phyloP scores from a whole-genome alignment of 2,113 vertebrate genomes.

The Hippocampus abdominalis region DNA sequence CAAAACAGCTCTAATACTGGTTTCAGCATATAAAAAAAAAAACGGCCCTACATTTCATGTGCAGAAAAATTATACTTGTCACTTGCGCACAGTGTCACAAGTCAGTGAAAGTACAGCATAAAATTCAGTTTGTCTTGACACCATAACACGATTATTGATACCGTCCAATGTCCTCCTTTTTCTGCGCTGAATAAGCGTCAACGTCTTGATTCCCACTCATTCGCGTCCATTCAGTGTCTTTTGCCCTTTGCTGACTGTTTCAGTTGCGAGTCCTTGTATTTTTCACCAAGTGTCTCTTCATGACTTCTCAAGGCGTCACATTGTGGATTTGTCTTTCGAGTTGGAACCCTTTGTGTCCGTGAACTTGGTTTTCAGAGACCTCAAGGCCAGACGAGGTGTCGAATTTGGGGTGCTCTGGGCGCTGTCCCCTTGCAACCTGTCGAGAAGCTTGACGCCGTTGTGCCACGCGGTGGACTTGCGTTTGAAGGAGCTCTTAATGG shows the following conservation, averaged over 20 bases:
- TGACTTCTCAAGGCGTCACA: neutral
- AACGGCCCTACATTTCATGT: neutral
- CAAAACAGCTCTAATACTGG: constrained; percentile 45
- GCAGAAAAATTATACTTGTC: neutral
- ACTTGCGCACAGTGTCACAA: neutral
- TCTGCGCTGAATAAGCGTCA: constrained; percentile 4
- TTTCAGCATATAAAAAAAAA: constrained; percentile 3
- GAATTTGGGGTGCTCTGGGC: constrained; percentile 67
- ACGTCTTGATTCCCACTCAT: constrained; percentile 2
- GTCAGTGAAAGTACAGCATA: neutral
- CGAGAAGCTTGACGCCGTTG: constrained; percentile 71
- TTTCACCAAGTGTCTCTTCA: neutral
- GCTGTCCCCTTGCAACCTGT: constrained; percentile 78
- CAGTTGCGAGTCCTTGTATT: neutral
- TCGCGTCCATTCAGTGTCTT: neutral
- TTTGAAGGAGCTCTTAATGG: constrained; percentile 93
- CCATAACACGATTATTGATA: neutral
- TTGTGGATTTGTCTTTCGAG: constrained; percentile 59
- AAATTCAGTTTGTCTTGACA: neutral
- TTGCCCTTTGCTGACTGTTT: neutral
- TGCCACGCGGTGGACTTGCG: constrained; percentile 71
- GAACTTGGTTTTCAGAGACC: constrained; percentile 71
- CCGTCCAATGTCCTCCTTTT: neutral
- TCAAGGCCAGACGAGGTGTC: constrained; percentile 46
- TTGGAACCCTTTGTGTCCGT: constrained; percentile 76